These are phyloP conservation scores for Pomatostomus ruficeps DNA, from an alignment of 2,113 vertebrate genomes.

Conservation along the genomic window DNA sequence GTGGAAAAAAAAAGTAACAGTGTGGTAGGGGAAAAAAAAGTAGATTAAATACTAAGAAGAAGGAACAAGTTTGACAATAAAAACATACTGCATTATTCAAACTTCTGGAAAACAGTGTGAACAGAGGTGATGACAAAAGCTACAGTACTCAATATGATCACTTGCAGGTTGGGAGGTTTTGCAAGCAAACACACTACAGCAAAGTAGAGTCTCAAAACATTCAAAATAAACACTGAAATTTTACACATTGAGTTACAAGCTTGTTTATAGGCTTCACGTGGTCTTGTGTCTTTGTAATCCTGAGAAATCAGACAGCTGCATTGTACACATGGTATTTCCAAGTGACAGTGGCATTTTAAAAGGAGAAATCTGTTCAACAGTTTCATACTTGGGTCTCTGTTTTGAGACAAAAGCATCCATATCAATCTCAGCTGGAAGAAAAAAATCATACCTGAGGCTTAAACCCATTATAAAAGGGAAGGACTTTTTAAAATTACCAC, in stretches of 20 bases:
- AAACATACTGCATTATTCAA: constrained; percentile 5
- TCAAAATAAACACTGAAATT: constrained; percentile 28
- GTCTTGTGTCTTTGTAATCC: not conserved
- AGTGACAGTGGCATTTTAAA: constrained; percentile 30
- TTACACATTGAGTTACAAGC: not conserved
- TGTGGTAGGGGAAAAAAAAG: too few relatives aligned
- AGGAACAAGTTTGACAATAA: not conserved
- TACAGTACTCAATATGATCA: constrained; percentile 17
- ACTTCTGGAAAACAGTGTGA: not conserved
- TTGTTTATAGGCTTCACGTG: constrained; percentile 1
- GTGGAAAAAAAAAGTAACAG: not conserved
- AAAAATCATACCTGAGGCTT: not conserved
- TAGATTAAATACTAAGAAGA: not conserved
- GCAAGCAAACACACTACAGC: constrained; percentile 8
- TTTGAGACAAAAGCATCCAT: not conserved
- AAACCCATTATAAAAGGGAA: not conserved
- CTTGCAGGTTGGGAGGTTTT: not conserved
- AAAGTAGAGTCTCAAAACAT: constrained; percentile 15
- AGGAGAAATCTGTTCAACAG: constrained; percentile 8
- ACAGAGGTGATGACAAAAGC: constrained; percentile 44
- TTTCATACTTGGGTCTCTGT: constrained; percentile 6
- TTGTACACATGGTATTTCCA: constrained; percentile 19
- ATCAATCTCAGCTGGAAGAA: not conserved
- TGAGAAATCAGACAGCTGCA: constrained; percentile 25
- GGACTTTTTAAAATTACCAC: not conserved